Evolutionary conservation across 2,113 vertebrate genomes (phyloP).

Genomic region (Chloropsis hardwickii): DNA sequence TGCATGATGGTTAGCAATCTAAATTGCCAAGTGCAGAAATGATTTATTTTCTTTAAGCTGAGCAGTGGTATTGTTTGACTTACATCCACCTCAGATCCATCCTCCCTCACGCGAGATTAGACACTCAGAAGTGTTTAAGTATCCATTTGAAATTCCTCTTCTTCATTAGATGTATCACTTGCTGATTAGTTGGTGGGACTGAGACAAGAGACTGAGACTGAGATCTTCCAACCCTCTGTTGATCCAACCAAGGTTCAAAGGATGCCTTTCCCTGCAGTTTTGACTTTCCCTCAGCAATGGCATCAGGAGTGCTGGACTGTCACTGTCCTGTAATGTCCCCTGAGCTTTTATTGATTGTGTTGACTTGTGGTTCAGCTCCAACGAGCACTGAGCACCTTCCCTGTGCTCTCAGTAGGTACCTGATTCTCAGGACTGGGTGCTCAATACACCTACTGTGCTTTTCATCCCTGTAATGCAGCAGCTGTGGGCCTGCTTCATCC

Average conservation of each 20-base stretch:
- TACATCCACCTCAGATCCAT: background rate
- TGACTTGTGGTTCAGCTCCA: background rate
- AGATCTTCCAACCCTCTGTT: background rate
- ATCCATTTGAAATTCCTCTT: background rate
- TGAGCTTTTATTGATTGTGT: background rate
- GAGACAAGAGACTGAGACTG: too few species aligned
- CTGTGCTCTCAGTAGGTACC: background rate
- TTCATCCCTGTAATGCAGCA: background rate
- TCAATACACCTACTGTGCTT: background rate
- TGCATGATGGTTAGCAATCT: background rate
- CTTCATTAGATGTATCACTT: background rate
- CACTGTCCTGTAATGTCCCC: background rate
- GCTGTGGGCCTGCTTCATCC: background rate
- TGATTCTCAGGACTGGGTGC: background rate
- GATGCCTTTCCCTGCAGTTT: background rate
- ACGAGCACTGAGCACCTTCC: background rate
- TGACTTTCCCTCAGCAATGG: background rate
- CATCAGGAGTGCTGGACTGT: accelerated
- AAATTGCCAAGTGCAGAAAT: background rate
- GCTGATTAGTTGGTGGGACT: background rate
- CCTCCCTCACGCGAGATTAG: background rate
- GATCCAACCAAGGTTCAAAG: background rate
- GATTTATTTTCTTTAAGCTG: background rate
- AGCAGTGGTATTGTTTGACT: background rate
- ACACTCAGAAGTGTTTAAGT: background rate